phyloP scores from a whole-genome alignment of 1,140 invertebrate species.

The Eulimnadia texana region DNA sequence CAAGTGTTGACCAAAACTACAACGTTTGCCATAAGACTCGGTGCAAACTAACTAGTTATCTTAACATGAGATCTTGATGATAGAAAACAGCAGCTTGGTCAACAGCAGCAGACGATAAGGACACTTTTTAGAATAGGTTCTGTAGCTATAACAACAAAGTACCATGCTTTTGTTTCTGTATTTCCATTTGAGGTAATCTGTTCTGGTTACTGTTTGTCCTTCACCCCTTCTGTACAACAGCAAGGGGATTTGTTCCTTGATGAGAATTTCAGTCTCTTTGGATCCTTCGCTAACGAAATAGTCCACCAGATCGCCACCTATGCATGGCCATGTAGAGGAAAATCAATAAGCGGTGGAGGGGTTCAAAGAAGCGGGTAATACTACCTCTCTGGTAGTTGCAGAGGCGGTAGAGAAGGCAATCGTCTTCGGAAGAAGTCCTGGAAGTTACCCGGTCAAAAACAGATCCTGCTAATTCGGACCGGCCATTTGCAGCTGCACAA shows the following conservation, averaged over 20 bases:
- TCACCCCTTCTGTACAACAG: constrained; percentile 82
- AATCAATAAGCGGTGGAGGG: not conserved
- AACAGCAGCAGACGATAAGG: too few relatives aligned
- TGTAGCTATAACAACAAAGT: too few relatives aligned
- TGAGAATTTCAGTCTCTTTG: constrained; percentile 60
- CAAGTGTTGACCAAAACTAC: not conserved
- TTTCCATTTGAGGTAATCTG: constrained; percentile 86
- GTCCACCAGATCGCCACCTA: constrained; percentile 36
- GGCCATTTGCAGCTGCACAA: constrained; percentile 17
- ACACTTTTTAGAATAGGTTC: too few relatives aligned
- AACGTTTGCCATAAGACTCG: not conserved
- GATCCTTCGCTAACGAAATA: constrained; percentile 57
- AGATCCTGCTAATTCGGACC: constrained; percentile 41
- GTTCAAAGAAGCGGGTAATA: not conserved
- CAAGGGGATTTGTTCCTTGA: constrained; percentile 70
- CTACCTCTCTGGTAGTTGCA: constrained; percentile 68
- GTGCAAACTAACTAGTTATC: constrained; percentile 39
- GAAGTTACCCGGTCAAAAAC: constrained; percentile 75
- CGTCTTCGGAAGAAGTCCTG: constrained; percentile 52
- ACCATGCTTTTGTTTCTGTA: constrained; percentile 73
- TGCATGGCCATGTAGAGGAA: constrained; percentile 3
- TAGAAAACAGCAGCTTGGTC: too few relatives aligned
- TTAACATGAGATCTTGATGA: too few relatives aligned
- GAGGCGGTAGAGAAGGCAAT: constrained; percentile 67
- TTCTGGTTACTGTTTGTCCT: constrained; percentile 68